phyloP scores from a whole-genome alignment of 1,140 invertebrate genomes.

The Fopius arisanus region DNA sequence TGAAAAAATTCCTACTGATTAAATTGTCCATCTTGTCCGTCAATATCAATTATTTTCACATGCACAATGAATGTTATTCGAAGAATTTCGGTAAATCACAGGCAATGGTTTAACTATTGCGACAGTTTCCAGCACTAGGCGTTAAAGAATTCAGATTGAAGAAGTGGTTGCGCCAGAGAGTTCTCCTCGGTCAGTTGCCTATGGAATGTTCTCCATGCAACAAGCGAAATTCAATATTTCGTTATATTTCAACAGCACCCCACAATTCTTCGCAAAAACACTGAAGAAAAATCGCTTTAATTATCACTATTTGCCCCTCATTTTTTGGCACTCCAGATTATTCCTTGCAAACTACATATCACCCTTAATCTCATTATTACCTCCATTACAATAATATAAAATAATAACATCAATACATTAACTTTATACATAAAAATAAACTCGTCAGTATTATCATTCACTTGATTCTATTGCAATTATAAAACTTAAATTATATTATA shows the following conservation, averaged over 20 bases:
- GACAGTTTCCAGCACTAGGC: neutral
- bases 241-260: neutral
- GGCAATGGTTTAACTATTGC: neutral
- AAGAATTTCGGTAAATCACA: slow-evolving; percentile 4
- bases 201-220: slow-evolving; percentile 20
- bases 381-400: too few relatives aligned
- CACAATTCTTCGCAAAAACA: neutral
- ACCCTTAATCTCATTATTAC: too few relatives aligned
- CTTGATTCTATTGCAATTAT: too few relatives aligned
- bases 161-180: slow-evolving; percentile 19
- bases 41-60: too few relatives aligned
- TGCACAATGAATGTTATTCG: neutral
- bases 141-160: slow-evolving; percentile 23
- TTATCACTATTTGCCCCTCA: too few relatives aligned
- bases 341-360: too few relatives aligned
- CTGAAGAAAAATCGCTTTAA: neutral
- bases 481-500: too few relatives aligned
- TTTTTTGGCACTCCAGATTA: too few relatives aligned
- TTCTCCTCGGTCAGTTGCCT: slow-evolving; percentile 33
- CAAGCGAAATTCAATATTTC: slow-evolving; percentile 14
- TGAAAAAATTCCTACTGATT: neutral
- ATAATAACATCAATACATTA: too few relatives aligned
- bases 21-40: neutral
- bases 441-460: too few relatives aligned
- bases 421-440: too few relatives aligned